Conservation (phyloP, 2,888 invertebrate species). For the Tricholauxania praeusta region DNA sequence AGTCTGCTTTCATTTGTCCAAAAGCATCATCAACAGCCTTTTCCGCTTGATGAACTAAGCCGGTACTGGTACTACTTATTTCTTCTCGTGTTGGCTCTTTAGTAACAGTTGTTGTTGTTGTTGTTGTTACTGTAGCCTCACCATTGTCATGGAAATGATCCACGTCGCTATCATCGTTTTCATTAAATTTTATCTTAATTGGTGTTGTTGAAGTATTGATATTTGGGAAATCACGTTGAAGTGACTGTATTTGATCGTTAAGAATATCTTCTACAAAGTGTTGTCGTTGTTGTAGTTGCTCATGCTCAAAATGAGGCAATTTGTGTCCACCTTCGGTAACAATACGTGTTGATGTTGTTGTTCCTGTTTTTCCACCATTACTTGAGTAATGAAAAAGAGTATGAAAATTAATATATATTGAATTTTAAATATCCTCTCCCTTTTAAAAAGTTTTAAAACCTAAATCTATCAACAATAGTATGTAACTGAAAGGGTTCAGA, state of each 20-base stretch:
- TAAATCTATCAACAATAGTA: no score
- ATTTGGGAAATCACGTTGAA: no score
- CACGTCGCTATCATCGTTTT: neutral
- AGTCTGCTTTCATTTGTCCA: neutral
- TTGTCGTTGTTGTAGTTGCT: neutral
- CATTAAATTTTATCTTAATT: neutral
- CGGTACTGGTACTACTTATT: neutral
- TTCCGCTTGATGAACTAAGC: neutral
- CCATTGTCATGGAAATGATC: neutral
- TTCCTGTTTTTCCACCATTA: neutral
- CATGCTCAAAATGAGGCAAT: constrained; percentile 3
- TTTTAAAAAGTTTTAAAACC: no score
- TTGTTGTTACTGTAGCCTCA: neutral
- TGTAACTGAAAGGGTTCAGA: no score
- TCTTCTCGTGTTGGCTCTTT: neutral
- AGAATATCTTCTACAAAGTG: neutral
- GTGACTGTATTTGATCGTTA: neutral
- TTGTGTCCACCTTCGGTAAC: constrained; percentile 7
- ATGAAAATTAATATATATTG: neutral
- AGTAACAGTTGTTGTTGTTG: neutral
- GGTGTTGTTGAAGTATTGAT: neutral
- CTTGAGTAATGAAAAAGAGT: constrained; percentile 3
- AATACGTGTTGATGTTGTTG: constrained; percentile 13
- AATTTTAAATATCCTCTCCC: no score
- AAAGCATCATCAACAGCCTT: neutral